Evolutionary conservation across 53 echinoderm and acorn worm genomes (phyloP).

Genomic region (Echinometra lucunter): DNA sequence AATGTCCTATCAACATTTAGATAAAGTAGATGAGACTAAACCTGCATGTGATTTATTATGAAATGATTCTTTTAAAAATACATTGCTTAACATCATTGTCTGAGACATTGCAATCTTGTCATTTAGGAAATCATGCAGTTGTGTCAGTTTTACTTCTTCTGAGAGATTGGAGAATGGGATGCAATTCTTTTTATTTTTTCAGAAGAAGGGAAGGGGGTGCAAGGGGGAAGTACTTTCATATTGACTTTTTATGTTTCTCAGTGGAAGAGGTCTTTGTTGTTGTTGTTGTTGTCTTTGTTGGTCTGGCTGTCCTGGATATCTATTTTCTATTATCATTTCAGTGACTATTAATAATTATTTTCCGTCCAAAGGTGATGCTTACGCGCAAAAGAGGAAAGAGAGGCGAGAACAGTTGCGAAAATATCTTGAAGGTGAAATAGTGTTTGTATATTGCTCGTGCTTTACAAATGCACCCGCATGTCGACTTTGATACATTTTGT

Average conservation of each 20-base stretch:
- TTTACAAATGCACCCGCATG: constrained; percentile 12
- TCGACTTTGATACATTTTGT: not conserved
- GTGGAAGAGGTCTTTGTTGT: not conserved
- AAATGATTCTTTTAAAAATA: not conserved
- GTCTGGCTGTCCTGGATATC: not conserved
- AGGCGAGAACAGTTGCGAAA: constrained; percentile 60
- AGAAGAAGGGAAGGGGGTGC: too few species aligned
- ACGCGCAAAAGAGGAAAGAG: constrained; percentile 54
- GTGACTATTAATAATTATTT: not conserved
- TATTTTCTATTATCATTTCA: not conserved
- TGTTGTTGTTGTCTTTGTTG: not conserved
- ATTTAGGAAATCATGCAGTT: not conserved
- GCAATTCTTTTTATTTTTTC: too few species aligned
- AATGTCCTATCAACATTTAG: too few species aligned
- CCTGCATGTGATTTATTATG: not conserved
- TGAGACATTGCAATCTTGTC: not conserved
- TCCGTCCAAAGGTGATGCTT: constrained; percentile 54
- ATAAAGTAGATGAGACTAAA: not conserved
- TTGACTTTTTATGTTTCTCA: not conserved
- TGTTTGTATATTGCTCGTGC: not conserved
- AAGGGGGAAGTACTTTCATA: not conserved
- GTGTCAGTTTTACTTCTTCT: not conserved
- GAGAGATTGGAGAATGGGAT: too few species aligned
- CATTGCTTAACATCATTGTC: too few species aligned
- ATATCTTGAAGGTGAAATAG: constrained; percentile 63